Base-by-base conservation (phyloP, 2,888 invertebrate species). In the Eremobia ochroleuca region DNA sequence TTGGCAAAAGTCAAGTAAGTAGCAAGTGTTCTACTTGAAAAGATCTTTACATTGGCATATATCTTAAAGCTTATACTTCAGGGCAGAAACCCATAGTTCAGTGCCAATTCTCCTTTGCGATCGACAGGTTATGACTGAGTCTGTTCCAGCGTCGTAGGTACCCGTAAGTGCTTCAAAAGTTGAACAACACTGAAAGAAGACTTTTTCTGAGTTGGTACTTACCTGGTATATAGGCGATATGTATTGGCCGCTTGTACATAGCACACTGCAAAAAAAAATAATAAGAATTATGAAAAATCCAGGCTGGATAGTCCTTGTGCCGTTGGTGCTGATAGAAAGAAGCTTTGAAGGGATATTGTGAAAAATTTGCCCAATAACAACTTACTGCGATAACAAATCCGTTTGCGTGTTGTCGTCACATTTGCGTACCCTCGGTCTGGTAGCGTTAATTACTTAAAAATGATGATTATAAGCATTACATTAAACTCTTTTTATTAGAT, bases 241-340 rank as follows among this genome's bases (percentile, higher is more conserved):
- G n/a, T 66, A n/a, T 43, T 71, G 13, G 66, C 67, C 13, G 13
- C n/a, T 18, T 71, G 71, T 46, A 6, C 67, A n/a, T 34, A n/a
- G n/a, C 6, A 71, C n/a, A 71, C 67, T 71, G 67, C 6, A 64
- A 65, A 34, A 34, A 65, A 21, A 70, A 11, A n/a, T 40, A 40
- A 43, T 2, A 18, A 31, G 0, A 13, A 25, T 43, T 65, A 43
- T 31, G 28, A 15, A 25, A 52, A 28, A 1, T 64, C 0, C 5
- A 25, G 21, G 5, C 8, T 28, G 28, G 28, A 28, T 58, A 18
- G 58, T 28, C 28, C 6, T 58, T 15, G 28, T 55, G 13, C 28
- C 21, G 21, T 25, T 28, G 28, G 28, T 25, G 61, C 9, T 69
- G 69, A 2, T 9, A 21, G 21, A 37, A 37, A 21, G 21, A 37